Percentiles rank a stretch among this genome's conserved stretches.
Conservation (phyloP, 2,113 vertebrate species). For the Thunnus thynnus region DNA sequence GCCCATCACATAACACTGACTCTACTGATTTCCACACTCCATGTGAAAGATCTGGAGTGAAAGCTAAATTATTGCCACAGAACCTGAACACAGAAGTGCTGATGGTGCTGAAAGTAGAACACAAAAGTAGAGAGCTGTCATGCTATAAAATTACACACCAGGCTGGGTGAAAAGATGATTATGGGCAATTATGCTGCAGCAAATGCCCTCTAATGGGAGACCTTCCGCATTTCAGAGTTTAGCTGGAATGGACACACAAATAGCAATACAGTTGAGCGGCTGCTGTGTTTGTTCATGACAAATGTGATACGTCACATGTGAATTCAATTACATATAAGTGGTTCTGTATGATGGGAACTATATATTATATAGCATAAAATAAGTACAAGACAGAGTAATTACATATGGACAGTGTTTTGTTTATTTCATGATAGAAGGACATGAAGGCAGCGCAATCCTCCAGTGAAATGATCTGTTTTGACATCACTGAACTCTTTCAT, state of each 20-base stretch:
- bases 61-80: conserved; percentile 69
- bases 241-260: conserved; percentile 36
- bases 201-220: conserved; percentile 64
- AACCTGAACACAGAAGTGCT: conserved; percentile 72
- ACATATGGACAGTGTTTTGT: too few relatives aligned
- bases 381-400: too few relatives aligned
- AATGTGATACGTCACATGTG: not conserved
- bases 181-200: conserved; percentile 72
- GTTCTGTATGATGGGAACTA: not conserved
- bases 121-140: conserved; percentile 72
- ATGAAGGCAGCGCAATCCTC: too few relatives aligned
- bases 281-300: conserved; percentile 36
- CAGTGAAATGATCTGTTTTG: too few relatives aligned
- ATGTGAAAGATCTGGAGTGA: conserved; percentile 60
- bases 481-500: too few relatives aligned
- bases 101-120: conserved; percentile 65
- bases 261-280: conserved; percentile 17
- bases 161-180: conserved; percentile 75
- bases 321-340: conserved; percentile 2
- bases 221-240: conserved; percentile 48
- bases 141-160: conserved; percentile 69
- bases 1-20: too few relatives aligned
- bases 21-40: too few relatives aligned
- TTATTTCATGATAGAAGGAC: too few relatives aligned
- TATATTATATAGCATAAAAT: not conserved